phyloP scores from a whole-genome alignment of 2,888 invertebrate genomes.

The Torymus tubicola region DNA sequence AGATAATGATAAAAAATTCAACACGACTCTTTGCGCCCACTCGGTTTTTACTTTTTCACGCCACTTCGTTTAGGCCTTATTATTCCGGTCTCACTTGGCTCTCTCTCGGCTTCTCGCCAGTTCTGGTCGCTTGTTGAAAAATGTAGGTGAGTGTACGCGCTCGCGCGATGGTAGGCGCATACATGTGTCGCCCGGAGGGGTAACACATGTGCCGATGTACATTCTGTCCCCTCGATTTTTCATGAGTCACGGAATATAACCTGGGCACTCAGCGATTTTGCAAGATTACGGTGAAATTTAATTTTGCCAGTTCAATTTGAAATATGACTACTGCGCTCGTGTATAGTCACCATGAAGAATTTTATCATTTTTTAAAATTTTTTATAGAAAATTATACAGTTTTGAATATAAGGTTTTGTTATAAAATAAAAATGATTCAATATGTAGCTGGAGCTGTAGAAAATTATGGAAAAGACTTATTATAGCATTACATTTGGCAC shows the following conservation, averaged over 20 bases:
- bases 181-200: slow-evolving; percentile 62
- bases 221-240: slow-evolving; percentile 27
- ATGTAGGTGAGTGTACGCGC: slow-evolving; percentile 34
- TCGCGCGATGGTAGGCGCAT: slow-evolving; percentile 7
- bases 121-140: slow-evolving; percentile 42
- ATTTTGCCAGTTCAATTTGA: no score
- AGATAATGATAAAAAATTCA: background rate
- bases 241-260: slow-evolving; percentile 17
- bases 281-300: background rate
- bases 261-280: slow-evolving; percentile 19
- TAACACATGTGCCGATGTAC: slow-evolving; percentile 61
- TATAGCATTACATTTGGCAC: no score
- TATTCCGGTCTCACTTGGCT: slow-evolving; percentile 31
- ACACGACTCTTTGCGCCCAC: background rate
- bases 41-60: background rate
- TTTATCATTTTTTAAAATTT: no score
- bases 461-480: no score
- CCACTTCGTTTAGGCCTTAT: slow-evolving; percentile 20
- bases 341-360: no score
- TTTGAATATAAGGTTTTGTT: no score
- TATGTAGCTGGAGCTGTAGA: no score
- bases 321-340: no score
- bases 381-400: no score
- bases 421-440: no score
- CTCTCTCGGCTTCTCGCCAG: slow-evolving; percentile 29